Evolutionary conservation across 2,888 invertebrate genomes (phyloP), one percentile per base, ranked within the genome.

Genomic region (Dasypolia templi): DNA sequence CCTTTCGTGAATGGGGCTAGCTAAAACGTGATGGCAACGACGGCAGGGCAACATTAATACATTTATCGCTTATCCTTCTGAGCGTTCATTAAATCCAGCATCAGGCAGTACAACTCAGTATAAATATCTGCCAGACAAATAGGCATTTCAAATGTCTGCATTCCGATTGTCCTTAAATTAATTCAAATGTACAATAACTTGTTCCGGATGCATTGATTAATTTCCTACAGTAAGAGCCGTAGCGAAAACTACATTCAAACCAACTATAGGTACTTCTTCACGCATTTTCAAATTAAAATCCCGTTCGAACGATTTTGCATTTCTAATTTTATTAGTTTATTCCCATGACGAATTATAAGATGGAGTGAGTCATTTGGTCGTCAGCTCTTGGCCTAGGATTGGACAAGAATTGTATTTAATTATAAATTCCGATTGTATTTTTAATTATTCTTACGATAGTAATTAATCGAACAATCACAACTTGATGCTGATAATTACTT

Each of bases 321-420:
- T 53, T 64, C 66, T 12, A 78, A 78, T 78, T 70, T n/a, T 67
- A 61, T 64, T 66, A 11, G 19, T 51, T 32, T 59, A 59, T 75
- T 81, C 80, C 84, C 81, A 81, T 75, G 71, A 56, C 61, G 6
- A 83, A 75, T 83, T 29, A 35, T 26, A 55, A 65, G 55, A 79
- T 70, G 29, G 51, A 12, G 19, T 75, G 59, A 81, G n/a, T 68
- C 56, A 66, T 66, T 71, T 59, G 22, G 22, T 26, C 22, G 19
- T 26, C 14, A 55, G 68, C 72, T 77, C 72, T 56, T 35, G 11
- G 56, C 1, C 51, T 65, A 68, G 1, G 17, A 70, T 51, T 56
- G 6, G 19, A 29, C 17, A 11, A 44, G 61, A 56, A 68, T 46
- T 35, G 44, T 58, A 32, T 59, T 67, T 35, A 42, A 75, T 69